Base-by-base conservation (phyloP, 1,140 invertebrate genomes). In the Homalodisca vitripennis region DNA sequence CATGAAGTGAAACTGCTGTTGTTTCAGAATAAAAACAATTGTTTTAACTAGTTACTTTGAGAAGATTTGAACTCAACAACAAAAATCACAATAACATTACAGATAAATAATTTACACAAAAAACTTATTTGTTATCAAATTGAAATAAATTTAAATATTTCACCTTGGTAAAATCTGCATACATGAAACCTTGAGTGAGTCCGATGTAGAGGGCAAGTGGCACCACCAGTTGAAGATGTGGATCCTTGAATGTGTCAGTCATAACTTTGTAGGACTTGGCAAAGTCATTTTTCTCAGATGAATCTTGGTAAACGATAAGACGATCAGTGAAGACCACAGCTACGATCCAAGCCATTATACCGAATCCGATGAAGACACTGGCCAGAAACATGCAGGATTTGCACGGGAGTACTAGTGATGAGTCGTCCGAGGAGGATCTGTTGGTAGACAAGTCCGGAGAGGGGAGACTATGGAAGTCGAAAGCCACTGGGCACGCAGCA, bases 111-210 rank as follows among this genome's bases (percentile, higher is more conserved):
- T n/a, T n/a, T n/a, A n/a, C n/a, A n/a, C n/a, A n/a, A n/a, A n/a
- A n/a, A n/a, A n/a, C n/a, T n/a, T n/a, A n/a, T n/a, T n/a, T n/a
- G n/a, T n/a, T n/a, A n/a, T n/a, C n/a, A n/a, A n/a, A n/a, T n/a
- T n/a, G n/a, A n/a, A 31, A 32, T 31, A 60, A 51, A 3, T 51
- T 22, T 34, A 31, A 70, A 34, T 48, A 51, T 53, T 48, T 77
- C 74, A 88, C 88, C 82, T 88, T 88, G 70, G 86, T 85, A 77
- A 89, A 89, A 73, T 88, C 88, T 3, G 88, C 84, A 74, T 86
- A 88, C 76, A 90, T 88, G 75, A 90, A 89, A 70, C 87, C 88
- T 77, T 90, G 88, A 76, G 90, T 88, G 46, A 90, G 77, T 29
- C 89, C 89, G 67, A 90, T 89, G 73, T 89, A 90, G 13, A 89